Base-by-base conservation (phyloP, 1,140 invertebrate genomes). In the Diabrotica undecimpunctata region DNA sequence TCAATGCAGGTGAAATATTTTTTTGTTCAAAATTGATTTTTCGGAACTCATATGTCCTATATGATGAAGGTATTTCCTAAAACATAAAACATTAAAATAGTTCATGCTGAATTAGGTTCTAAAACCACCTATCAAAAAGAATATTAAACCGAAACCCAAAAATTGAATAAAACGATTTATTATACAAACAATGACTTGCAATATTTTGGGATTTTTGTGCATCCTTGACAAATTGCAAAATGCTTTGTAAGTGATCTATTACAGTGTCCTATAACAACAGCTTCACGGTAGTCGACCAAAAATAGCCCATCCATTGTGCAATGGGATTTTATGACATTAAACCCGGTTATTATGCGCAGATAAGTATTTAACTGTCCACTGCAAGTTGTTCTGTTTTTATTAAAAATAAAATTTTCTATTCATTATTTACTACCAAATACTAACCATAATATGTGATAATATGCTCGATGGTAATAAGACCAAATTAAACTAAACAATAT, bases 191-290 rank as follows among this genome's bases (percentile, higher is more conserved):
- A n/a, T 57, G 55, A 57, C 55, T 57, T 57, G 55, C 55, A 11
- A n/a, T 11, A 37, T 37, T 57, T 37, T 36, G 35, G 35, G 10
- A 57, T 11, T 25, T 25, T 11, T 9, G 10, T 38, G 11, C 36
- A 57, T n/a, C 55, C 55, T 38, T 57, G 36, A 57, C 55, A 57
- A 57, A 57, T 57, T 57, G 55, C 55, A 57, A 57, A 57, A 37
- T n/a, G 36, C 38, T 57, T 13, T 46, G 8, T 46, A 46, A 46
- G 41, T 46, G 41, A n/a, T 46, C 41, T 8, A 46, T 46, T n/a
- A 46, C 41, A 46, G n/a, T 46, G n/a, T 8, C 41, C 8, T 46
- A 25, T 25, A 25, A 46, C 8, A 46, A 46, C n/a, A 46, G 8
- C 41, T 46, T 46, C 41, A 46, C 41, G 41, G 41, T 25, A 25